These are phyloP conservation scores for Synergus laeviventris DNA, from an alignment of 2,888 invertebrate genomes.

Conservation along the genomic window DNA sequence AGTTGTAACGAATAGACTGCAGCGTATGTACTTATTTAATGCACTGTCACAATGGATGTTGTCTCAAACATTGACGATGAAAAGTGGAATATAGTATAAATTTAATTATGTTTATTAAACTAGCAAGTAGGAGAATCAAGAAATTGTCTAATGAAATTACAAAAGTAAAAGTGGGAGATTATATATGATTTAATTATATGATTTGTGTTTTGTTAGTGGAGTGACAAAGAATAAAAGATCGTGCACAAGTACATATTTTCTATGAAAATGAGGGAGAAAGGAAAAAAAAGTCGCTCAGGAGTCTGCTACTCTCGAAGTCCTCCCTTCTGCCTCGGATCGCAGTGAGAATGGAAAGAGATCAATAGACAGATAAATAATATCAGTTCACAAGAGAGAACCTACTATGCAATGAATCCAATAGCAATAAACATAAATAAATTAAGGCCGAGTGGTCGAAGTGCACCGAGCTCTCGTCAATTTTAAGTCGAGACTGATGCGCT, in stretches of 20 bases:
- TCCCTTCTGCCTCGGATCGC: slow-evolving; percentile 13
- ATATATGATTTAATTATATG: background rate
- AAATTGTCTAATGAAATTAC: background rate
- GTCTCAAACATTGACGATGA: background rate
- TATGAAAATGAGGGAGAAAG: slow-evolving; percentile 35
- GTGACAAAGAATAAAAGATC: background rate
- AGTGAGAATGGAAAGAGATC: slow-evolving; percentile 19
- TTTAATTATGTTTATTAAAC: slow-evolving; percentile 43
- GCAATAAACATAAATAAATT: slow-evolving; percentile 68
- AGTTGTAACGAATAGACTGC: slow-evolving; percentile 53
- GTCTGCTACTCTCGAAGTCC: slow-evolving; percentile 12
- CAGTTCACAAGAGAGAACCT: slow-evolving; percentile 59
- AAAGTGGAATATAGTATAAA: slow-evolving; percentile 32
- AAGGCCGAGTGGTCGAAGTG: slow-evolving; percentile 42
- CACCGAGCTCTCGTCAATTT: slow-evolving; percentile 45
- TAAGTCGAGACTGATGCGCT: slow-evolving; percentile 51
- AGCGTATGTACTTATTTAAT: slow-evolving; percentile 44
- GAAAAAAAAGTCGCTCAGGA: slow-evolving; percentile 36
- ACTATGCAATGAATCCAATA: slow-evolving; percentile 74
- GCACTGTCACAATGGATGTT: slow-evolving; percentile 20
- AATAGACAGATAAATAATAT: slow-evolving; percentile 51
- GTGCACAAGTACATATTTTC: slow-evolving; percentile 18
- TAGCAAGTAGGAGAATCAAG: background rate
- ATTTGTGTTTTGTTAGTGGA: background rate
- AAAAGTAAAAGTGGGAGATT: background rate